Conservation (phyloP, 2,888 invertebrate species). For the Acrocyrtus sp. region DNA sequence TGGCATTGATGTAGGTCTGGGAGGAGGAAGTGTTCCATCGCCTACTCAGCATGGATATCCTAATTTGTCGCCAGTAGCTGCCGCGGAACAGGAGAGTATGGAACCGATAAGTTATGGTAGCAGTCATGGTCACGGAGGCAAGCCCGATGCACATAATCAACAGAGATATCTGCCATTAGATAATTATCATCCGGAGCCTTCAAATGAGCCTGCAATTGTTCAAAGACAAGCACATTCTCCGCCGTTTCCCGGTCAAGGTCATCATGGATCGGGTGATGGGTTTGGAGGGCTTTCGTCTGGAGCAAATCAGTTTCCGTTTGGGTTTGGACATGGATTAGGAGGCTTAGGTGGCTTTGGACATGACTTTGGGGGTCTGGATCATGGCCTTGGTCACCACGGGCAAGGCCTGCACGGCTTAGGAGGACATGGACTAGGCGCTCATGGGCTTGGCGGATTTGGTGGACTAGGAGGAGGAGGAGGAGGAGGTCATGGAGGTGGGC, state of each 20-base stretch:
- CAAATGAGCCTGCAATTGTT: neutral
- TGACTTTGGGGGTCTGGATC: neutral
- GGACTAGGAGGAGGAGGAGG: neutral
- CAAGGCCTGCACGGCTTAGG: too few relatives aligned
- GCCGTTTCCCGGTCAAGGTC: neutral
- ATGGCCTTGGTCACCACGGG: neutral
- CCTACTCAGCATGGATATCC: too few relatives aligned
- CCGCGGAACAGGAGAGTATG: neutral
- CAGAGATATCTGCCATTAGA: neutral
- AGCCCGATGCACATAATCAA: neutral
- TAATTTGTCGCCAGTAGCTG: neutral
- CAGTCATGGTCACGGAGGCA: neutral
- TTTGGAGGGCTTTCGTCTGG: neutral
- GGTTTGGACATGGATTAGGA: slow-evolving; percentile 2
- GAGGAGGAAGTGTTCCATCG: too few relatives aligned
- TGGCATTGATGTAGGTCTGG: too few relatives aligned
- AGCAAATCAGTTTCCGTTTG: neutral
- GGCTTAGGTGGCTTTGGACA: too few relatives aligned
- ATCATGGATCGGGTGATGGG: neutral
- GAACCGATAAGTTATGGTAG: neutral
- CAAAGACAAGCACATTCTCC: neutral
- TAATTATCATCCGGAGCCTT: neutral
- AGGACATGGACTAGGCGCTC: neutral
- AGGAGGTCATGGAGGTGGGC: neutral
- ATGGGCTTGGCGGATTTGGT: neutral